Base-by-base conservation (phyloP, 2,113 vertebrate species). In the Acrocephalus kingi region DNA sequence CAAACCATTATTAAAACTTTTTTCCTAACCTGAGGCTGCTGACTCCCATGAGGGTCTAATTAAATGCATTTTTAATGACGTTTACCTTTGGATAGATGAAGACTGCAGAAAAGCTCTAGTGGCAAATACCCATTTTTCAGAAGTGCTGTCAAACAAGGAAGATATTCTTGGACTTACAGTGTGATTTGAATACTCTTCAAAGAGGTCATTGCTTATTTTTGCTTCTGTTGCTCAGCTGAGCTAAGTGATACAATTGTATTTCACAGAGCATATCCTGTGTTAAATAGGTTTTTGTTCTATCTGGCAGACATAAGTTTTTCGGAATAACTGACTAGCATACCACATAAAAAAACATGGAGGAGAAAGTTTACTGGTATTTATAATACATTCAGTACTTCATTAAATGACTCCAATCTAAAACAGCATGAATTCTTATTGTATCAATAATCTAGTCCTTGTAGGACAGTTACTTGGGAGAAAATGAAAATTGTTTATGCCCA, bases 311-410 rank as follows among this genome's bases (percentile, higher is more conserved):
- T 33, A 27, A 81, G 2, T 54, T 61, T 30, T 91, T 85, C 41
- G n/a, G 10, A 92, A 73, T 58, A 74, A 68, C 21, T 92, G 63
- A 49, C 6, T 54, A 27, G 10, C 8, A 37, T 30, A 51, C 5
- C 2, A 3, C 31, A 17, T 31, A 22, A 62, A 90, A 37, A 37
- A 83, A n/a, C 1, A 1, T 18, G 2, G 3, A 8, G 24, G 5
- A 74, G 51, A 69, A 89, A 2, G 18, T 84, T 90, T 84, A 37
- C 9, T 61, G 81, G 6, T 24, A 41, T 76, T 79, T 80, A 19
- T 84, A 59, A 67, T n/a, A n/a, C 3, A 9, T 11, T 58, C 27
- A 63, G 23, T 71, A 51, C 16, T 62, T 67, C 2, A 5, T 56
- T 69, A 77, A 78, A 84, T n/a, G 5, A 75, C 35, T 89, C 3